These are phyloP conservation scores for Diploptera punctata DNA, from an alignment of 2,888 invertebrate species.

Conservation along the genomic window DNA sequence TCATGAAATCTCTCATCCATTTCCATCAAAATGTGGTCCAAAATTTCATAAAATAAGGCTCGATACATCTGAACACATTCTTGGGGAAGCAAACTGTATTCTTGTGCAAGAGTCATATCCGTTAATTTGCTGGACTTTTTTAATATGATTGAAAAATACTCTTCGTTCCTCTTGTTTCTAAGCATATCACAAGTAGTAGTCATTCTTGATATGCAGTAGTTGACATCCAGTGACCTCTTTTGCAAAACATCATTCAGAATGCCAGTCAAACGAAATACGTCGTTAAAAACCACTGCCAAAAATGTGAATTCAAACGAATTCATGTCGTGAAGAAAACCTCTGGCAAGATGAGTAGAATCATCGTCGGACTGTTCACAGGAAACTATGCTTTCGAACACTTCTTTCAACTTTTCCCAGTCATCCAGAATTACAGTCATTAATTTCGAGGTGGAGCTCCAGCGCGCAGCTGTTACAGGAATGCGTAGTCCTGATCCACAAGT, in stretches of 20 bases:
- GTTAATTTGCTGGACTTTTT: neutral
- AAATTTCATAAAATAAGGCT: conserved; percentile 19
- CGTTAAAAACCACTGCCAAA: conserved; percentile 42
- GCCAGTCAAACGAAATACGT: conserved; percentile 43
- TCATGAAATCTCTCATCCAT: conserved; percentile 25
- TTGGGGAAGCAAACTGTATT: neutral
- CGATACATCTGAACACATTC: conserved; percentile 1
- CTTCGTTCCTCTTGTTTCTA: conserved; percentile 22
- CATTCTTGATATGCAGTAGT: conserved; percentile 43
- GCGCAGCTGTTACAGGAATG: neutral
- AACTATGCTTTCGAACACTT: neutral
- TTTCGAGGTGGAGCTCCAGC: neutral
- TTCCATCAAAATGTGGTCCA: conserved; percentile 14
- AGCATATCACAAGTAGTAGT: conserved; percentile 29
- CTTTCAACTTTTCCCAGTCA: neutral
- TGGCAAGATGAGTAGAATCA: conserved; percentile 40
- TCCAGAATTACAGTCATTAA: neutral
- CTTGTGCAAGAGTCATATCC: no score
- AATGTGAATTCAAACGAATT: conserved; percentile 45
- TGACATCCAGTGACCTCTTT: conserved; percentile 43
- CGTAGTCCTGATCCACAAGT: neutral
- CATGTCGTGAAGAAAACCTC: conserved; percentile 43
- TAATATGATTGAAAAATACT: conserved; percentile 12
- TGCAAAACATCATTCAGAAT: conserved; percentile 31
- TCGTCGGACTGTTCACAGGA: conserved; percentile 40